A percentile compares a stretch with the other conserved stretches of the same genome.
These are phyloP conservation scores for Gisinianus flammeolus DNA, from an alignment of 2,888 invertebrate genomes.

Conservation along the genomic window DNA sequence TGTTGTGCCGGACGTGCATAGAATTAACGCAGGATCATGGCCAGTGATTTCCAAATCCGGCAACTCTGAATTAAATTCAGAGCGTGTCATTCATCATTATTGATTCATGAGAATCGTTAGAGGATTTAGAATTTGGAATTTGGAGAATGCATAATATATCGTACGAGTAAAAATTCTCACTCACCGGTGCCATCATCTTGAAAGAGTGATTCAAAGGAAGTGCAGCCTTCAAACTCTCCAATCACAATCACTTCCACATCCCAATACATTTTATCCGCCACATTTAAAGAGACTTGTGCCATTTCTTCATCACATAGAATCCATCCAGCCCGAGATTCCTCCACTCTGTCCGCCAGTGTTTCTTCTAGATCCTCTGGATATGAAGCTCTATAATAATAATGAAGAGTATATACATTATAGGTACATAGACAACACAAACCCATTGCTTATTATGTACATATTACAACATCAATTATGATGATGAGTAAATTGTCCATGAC, in stretches of 20 bases:
- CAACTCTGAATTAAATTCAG: no score
- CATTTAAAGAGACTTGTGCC: constrained; percentile 47
- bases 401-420: no score
- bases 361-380: constrained; percentile 38
- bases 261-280: constrained; percentile 53
- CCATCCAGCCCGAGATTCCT: constrained; percentile 53
- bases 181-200: constrained; percentile 52
- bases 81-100: neutral
- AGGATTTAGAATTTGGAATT: no score
- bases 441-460: no score
- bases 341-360: constrained; percentile 44
- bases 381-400: neutral
- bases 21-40: constrained; percentile 48
- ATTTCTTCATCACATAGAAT: constrained; percentile 51
- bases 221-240: constrained; percentile 53
- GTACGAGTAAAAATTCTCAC: neutral
- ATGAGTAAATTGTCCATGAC: no score
- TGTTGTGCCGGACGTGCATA: constrained; percentile 39
- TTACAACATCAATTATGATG: no score
- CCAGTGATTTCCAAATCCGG: constrained; percentile 39
- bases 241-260: constrained; percentile 53
- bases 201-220: constrained; percentile 48
- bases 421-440: no score
- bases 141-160: no score
- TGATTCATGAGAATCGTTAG: no score